Conservation (phyloP, 2,113 vertebrate species). For the Spea multiplicata region DNA sequence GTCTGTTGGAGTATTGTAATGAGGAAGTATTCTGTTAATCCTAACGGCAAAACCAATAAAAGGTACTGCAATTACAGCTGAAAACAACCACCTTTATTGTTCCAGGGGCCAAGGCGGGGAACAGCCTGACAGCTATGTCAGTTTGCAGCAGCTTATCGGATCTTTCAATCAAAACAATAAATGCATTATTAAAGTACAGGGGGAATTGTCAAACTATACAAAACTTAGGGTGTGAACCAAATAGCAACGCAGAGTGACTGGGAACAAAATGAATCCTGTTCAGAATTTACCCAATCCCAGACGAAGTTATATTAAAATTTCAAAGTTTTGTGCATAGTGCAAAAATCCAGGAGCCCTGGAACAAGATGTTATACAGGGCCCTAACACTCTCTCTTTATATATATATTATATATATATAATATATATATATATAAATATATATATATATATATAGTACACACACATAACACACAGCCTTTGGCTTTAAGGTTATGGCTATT, state of each 20-base stretch:
- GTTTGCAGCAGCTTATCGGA: not conserved
- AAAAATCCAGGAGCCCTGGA: no score
- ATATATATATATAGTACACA: no score
- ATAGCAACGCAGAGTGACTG: not conserved
- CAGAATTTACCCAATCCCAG: no score
- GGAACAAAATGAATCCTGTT: no score
- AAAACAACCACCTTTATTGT: constrained; percentile 12
- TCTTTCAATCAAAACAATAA: not conserved
- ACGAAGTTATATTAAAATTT: no score
- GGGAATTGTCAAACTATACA: not conserved
- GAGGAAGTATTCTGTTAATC: constrained; percentile 2
- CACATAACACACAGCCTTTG: no score
- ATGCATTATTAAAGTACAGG: not conserved
- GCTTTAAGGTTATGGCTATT: no score
- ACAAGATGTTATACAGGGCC: no score
- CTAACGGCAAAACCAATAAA: not conserved
- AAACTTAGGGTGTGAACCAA: not conserved
- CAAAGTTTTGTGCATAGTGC: no score
- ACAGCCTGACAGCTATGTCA: not conserved
- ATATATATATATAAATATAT: no score
- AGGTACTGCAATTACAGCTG: constrained; percentile 1
- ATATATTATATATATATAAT: no score
- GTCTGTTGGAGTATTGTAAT: not conserved
- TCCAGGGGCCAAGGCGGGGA: not conserved
- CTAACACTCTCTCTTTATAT: no score